Base-by-base conservation (phyloP, 2,113 vertebrate genomes). In the Oncorhynchus masou region DNA sequence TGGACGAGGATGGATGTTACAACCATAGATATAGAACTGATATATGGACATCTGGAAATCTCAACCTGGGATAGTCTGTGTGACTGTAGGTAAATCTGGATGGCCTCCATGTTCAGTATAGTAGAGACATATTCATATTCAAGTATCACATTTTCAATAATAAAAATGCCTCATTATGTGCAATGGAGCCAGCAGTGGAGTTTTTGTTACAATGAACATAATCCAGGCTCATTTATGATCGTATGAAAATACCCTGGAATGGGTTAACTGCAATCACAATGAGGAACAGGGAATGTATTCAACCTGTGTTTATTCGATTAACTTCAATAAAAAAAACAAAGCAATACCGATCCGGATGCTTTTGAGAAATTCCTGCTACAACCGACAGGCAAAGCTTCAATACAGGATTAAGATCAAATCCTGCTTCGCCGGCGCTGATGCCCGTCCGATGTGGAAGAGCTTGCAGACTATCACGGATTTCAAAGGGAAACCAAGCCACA, bases 1-100 rank as follows among this genome's bases (percentile, higher is more conserved):
- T 74, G 62, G 73, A 74, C 24, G 22, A 8, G 65, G 59, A 51
- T 8, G 69, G 51, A 81, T 49, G 24, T 64, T 48, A 59, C 70
- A 65, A 64, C 9, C 59, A n/a, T 54, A 54, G 16, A 54, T 5
- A 74, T 25, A 45, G 39, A 12, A 45, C 51, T 62, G 19, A 39
- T 65, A 59, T 81, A 73, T 5, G 0, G 54, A 69, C 31, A 49
- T 62, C 29, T 49, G 2, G 71, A 73, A 20, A 73, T 34, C 0
- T 19, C 51, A 59, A 34, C 54, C 22, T 12, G 48, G 69, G 24
- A 49, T 45, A 22, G 22, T 45, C 39, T 45, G 39, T 24, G 51
- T 48, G 54, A 2, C 19, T 70, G 16, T 16, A 48, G 68, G 19
- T n/a, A 12, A 16, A 69, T 45, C 19, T 45, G 34, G 31, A 19